phyloP scores from a whole-genome alignment of 2,888 invertebrate species.

The Bombyx huttoni region DNA sequence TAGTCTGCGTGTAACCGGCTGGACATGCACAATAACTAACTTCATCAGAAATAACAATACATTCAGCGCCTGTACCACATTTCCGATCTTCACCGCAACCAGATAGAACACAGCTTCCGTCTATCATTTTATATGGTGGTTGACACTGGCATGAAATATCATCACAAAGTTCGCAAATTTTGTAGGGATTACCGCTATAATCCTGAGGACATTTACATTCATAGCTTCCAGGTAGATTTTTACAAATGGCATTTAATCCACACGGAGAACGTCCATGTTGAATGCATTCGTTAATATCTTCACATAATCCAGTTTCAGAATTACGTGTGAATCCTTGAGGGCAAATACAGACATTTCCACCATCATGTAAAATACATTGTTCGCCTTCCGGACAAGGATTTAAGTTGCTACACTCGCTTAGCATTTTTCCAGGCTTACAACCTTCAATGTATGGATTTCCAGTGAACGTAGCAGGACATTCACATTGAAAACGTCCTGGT shows the following conservation, averaged over 20 bases:
- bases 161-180: slow-evolving; percentile 87
- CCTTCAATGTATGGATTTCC: slow-evolving; percentile 87
- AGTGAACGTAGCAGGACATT: slow-evolving; percentile 86
- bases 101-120: slow-evolving; percentile 87
- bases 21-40: slow-evolving; percentile 96
- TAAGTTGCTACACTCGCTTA: slow-evolving; percentile 79
- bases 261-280: slow-evolving; percentile 85
- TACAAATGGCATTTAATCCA: slow-evolving; percentile 91
- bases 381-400: slow-evolving; percentile 89
- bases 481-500: slow-evolving; percentile 88
- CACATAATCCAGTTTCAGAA: slow-evolving; percentile 80
- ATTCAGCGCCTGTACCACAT: slow-evolving; percentile 90
- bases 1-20: slow-evolving; percentile 82
- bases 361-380: slow-evolving; percentile 86
- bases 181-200: slow-evolving; percentile 91
- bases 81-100: slow-evolving; percentile 86
- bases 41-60: slow-evolving; percentile 89
- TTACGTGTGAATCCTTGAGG: slow-evolving; percentile 89
- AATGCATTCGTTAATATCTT: slow-evolving; percentile 89
- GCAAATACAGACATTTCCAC: slow-evolving; percentile 89
- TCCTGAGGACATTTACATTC: slow-evolving; percentile 92
- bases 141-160: slow-evolving; percentile 89
- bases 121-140: slow-evolving; percentile 87
- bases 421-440: slow-evolving; percentile 76
- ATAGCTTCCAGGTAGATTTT: slow-evolving; percentile 93